Evolutionary conservation across 64 coral and sea anemone genomes (phyloP), one percentile per base, ranked within the genome.

Genomic region (Astreopora myriophthalma): DNA sequence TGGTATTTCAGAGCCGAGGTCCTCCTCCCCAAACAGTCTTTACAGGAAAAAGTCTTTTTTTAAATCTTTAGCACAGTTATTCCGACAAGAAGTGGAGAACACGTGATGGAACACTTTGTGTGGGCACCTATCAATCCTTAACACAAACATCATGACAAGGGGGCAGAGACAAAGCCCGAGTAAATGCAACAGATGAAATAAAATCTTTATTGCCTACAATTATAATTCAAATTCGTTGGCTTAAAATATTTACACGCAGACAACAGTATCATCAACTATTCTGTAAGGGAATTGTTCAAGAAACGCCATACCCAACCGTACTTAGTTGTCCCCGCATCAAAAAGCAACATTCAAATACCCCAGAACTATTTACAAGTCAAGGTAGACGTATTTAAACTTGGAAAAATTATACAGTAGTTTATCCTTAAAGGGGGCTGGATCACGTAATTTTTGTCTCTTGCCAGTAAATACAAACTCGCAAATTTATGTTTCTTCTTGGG

Each of bases 191-290:
- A 33, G 79, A 83, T 83, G 79, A 83, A 63, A 83, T 83, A 83
- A 63, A 83, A 83, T 65, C 79, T 83, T 83, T 83, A 83, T 83
- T 83, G 79, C 79, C 79, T 83, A 83, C 55, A 37, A 64, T 83
- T 64, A 83, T 83, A 83, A 83, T 83, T 83, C 79, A 83, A 83
- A 83, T 83, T 83, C 79, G 61, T 83, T 83, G 79, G 55, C 79
- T 83, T 83, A 83, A 83, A 83, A 83, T 83, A 83, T 83, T 64
- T 83, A 83, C 79, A 83, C 34, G 49, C 79, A 65, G 49, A 39
- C 32, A 24, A 83, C 79, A 83, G 79, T 44, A 78, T 51, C 57
- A 64, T 83, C 14, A 83, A 39, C 79, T 58, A 33, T 83, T 39
- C 52, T 65, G 52, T 37, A n/a, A 35, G 34, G 57, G 26, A 83